A percentile compares a stretch with the other conserved stretches of the same genome.
Evolutionary conservation across 2,113 vertebrate genomes (phyloP).

Genomic region (Dicaeum eximium): DNA sequence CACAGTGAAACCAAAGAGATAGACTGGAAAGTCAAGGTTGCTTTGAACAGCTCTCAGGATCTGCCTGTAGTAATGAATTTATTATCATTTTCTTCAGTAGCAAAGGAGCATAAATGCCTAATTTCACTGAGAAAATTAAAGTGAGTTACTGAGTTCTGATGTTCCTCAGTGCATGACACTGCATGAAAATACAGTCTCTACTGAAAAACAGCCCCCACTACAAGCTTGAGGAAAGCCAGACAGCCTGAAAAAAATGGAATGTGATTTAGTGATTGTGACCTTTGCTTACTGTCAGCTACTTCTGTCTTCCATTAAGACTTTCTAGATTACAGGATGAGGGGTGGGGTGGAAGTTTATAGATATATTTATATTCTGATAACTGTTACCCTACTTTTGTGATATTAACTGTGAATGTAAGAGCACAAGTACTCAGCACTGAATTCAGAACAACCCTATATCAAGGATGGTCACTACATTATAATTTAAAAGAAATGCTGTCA

Average conservation of each 20-base stretch:
- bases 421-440: neutral
- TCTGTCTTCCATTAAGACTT: neutral
- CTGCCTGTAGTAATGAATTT: neutral
- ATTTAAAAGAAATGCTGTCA: neutral
- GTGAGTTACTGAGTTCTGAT: neutral
- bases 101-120: neutral
- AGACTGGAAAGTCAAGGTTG: neutral
- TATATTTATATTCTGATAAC: neutral
- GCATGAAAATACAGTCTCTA: neutral
- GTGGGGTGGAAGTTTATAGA: neutral
- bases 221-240: neutral
- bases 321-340: neutral
- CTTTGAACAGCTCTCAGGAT: neutral
- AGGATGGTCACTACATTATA: neutral
- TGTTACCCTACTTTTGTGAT: neutral
- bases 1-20: neutral
- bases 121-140: neutral
- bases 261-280: neutral
- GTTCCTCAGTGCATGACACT: neutral
- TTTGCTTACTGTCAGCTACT: neutral
- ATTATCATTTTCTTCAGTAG: neutral
- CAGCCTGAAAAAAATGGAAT: neutral
- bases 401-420: neutral
- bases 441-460: neutral
- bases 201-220: neutral